Evolutionary conservation across 2,888 invertebrate genomes (phyloP), one percentile per base, ranked within the genome.

Genomic region (Protophormia terraenovae): DNA sequence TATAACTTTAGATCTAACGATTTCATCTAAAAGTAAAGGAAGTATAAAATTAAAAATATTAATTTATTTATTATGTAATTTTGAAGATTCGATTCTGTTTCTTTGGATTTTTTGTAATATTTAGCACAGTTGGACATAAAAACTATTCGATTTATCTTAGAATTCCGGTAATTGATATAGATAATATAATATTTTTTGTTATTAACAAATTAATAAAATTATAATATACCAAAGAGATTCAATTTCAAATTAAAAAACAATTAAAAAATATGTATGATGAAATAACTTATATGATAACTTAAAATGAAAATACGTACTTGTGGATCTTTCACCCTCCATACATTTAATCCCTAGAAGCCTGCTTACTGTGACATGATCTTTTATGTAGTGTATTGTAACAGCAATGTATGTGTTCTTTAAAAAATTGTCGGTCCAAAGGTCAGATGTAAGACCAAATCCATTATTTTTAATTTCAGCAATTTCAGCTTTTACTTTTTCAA

Each of bases 331-430:
- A 22, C 64, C 72, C 16, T 83, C 50, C 77, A 86, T 83, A 62
- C 58, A 71, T 53, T 62, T 66, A 38, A 86, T 66, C 41, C 84
- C 86, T 29, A 86, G 62, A 8, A 83, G 75, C 32, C 80, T 81
- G 8, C 12, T 47, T n/a, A n/a, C n/a, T n/a, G n/a, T n/a, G n/a
- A n/a, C 14, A 72, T 8, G 14, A 87, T 81, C 64, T 53, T 81
- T 84, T 10, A 84, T 45, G 45, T 84, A 87, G 22, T 87, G 86
- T 0, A 86, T 84, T 19, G 84, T 86, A 12, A 87, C 55, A 6
- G 73, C 29, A 14, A 86, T 27, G 38, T 84, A 87, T 0, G 73
- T 55, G 38, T 19, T 81, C 47, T 55, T 66, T 16, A 83, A 35
- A 14, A 64, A 82, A 50, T 83, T 67, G 22, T 86, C 79, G 0